phyloP scores from a whole-genome alignment of 2,888 invertebrate genomes.

The Pinctada fucata region DNA sequence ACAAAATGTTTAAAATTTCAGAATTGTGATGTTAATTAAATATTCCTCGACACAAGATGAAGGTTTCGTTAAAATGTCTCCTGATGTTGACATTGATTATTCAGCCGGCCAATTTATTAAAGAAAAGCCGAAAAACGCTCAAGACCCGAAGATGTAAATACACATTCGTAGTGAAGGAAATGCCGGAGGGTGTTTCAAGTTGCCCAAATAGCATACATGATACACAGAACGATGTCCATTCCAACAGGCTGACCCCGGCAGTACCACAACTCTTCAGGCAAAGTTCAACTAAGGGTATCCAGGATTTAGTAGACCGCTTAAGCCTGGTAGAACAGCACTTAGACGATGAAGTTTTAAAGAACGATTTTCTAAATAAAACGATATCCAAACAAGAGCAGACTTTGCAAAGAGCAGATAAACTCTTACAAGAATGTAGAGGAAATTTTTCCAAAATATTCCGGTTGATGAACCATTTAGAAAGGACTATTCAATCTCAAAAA shows the following conservation, averaged over 20 bases:
- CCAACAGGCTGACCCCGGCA: background rate
- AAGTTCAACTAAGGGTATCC: conserved; percentile 7
- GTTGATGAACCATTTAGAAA: conserved; percentile 64
- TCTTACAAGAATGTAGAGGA: conserved; percentile 53
- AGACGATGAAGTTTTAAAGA: conserved; percentile 62
- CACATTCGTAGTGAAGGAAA: conserved; percentile 68
- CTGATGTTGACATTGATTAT: background rate
- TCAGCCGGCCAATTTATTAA: background rate
- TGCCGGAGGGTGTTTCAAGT: conserved; percentile 54
- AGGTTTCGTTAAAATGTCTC: no score
- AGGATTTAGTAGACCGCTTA: conserved; percentile 43
- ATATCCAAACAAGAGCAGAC: conserved; percentile 60
- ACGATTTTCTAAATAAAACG: conserved; percentile 62
- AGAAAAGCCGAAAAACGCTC: conserved; percentile 22
- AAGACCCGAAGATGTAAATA: conserved; percentile 54
- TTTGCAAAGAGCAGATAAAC: conserved; percentile 56
- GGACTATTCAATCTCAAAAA: conserved; percentile 58
- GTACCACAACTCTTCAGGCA: background rate
- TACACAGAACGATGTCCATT: conserved; percentile 42
- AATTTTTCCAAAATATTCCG: conserved; percentile 65
- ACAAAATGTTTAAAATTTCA: no score
- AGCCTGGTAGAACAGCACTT: conserved; percentile 52
- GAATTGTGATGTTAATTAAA: no score
- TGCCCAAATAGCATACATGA: conserved; percentile 57
- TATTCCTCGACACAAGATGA: no score